These are phyloP conservation scores for Equus quagga DNA, from an alignment of 2,113 vertebrate species.

Conservation along the genomic window DNA sequence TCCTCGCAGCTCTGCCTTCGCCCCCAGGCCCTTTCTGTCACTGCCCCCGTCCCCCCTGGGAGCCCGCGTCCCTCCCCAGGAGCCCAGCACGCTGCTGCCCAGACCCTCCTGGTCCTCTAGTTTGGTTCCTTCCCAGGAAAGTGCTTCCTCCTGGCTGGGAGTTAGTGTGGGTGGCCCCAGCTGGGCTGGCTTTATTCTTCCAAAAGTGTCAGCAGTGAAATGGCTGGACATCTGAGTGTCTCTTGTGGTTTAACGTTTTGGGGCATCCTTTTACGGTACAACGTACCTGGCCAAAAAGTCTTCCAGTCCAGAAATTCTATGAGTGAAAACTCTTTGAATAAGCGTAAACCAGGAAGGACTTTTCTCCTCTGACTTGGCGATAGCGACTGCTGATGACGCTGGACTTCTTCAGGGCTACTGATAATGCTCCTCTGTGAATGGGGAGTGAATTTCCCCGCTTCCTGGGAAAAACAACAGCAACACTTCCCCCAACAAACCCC, in stretches of 20 bases:
- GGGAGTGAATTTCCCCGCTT: conserved; percentile 30
- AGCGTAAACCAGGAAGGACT: background rate
- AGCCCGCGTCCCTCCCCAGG: too few species aligned
- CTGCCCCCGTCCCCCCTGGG: too few species aligned
- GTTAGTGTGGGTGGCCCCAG: background rate
- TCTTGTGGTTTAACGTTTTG: background rate
- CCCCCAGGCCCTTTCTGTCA: background rate
- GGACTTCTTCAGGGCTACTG: background rate
- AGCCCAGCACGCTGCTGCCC: background rate
- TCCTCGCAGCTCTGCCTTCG: background rate
- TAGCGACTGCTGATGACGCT: background rate
- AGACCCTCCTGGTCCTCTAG: background rate
- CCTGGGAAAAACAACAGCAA: background rate
- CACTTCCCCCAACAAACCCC: background rate
- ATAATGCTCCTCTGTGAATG: background rate
- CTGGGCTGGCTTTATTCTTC: background rate
- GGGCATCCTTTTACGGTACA: background rate
- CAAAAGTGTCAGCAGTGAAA: background rate
- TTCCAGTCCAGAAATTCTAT: background rate
- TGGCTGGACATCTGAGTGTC: background rate
- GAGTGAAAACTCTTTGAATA: conserved; percentile 28
- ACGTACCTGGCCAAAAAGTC: background rate
- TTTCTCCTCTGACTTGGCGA: background rate
- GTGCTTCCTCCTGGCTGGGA: background rate
- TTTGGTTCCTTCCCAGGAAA: background rate